phyloP scores from a whole-genome alignment of 35 echinoderm and acorn worm genomes.

The Nesometra sesokonis region DNA sequence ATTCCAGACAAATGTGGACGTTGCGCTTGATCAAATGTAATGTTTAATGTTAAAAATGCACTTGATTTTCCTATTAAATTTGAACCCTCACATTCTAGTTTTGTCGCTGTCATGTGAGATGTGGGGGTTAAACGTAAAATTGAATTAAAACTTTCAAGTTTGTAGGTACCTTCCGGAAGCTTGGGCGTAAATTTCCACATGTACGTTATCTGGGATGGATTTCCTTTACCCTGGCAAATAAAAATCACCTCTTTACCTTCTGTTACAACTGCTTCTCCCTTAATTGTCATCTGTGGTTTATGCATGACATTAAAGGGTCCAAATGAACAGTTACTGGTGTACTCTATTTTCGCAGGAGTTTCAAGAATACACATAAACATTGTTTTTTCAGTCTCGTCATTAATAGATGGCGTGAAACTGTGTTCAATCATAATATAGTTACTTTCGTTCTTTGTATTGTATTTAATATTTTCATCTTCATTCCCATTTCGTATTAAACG shows the following conservation, averaged over 20 bases:
- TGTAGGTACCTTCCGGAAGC: background rate
- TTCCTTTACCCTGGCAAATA: background rate
- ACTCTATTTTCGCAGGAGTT: background rate
- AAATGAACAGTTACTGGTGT: background rate
- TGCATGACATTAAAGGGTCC: background rate
- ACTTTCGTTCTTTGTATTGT: background rate
- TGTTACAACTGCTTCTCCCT: background rate
- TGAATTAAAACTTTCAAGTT: background rate
- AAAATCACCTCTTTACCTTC: background rate
- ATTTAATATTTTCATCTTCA: background rate
- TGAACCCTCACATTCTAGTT: background rate
- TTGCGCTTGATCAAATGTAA: background rate
- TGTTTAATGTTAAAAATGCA: background rate
- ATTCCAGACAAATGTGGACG: background rate
- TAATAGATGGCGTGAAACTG: background rate
- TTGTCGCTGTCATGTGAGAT: background rate
- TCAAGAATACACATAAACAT: background rate
- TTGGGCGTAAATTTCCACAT: background rate
- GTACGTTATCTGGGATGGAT: background rate
- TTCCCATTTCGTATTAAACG: background rate
- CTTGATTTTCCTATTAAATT: background rate
- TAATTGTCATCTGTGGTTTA: background rate
- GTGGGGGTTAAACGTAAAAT: background rate
- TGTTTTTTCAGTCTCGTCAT: background rate
- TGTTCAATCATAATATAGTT: background rate